Evolutionary conservation across 2,113 vertebrate genomes (phyloP), one percentile per base, ranked within the genome.

Genomic region (Mugil cephalus): DNA sequence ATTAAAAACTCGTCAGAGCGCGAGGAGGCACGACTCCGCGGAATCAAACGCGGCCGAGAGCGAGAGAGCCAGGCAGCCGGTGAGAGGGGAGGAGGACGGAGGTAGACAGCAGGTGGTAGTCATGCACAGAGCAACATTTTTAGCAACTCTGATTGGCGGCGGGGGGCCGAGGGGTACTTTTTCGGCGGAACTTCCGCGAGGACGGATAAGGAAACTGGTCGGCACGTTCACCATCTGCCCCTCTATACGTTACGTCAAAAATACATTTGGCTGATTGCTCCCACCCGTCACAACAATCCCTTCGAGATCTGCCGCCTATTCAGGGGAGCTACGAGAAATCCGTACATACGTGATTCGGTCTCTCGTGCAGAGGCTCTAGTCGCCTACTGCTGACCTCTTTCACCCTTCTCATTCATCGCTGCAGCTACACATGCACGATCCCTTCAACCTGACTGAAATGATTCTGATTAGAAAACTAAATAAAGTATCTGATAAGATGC

Each of bases 1-100:
- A 92, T 87, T 81, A 94, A 94, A 92, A 85, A 90, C 93, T 91
- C 88, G 89, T 87, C 90, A 90, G 88, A 93, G 91, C 93, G 92
- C 93, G 93, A 93, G 91, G 92, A 91, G 93, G 94, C 92, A 93
- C 81, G 88, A 65, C 43, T 68, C 42, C 11, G 34, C 47, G 93
- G 93, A 95, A 94, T 95, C 94, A 88, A 90, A 87, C 87, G 79
- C 65, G 84, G 73, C 39, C 0, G 24, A 30, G 24, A 65, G 69
- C 40, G 17, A 68, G 17, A 68, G 72, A 47, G 45, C 0, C 5
- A 67, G 73, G 52, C 56, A 45, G 56, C 79, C 77, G 77, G 82
- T 82, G 90, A 42, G 42, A 60, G 53, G 50, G 35, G 38, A 60
- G 47, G 36, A 35, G 71, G 58, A 76, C 50, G 56, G 73, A 77